Evolutionary conservation across 2,888 invertebrate genomes (phyloP).

Genomic region (Eupithecia exiguata): DNA sequence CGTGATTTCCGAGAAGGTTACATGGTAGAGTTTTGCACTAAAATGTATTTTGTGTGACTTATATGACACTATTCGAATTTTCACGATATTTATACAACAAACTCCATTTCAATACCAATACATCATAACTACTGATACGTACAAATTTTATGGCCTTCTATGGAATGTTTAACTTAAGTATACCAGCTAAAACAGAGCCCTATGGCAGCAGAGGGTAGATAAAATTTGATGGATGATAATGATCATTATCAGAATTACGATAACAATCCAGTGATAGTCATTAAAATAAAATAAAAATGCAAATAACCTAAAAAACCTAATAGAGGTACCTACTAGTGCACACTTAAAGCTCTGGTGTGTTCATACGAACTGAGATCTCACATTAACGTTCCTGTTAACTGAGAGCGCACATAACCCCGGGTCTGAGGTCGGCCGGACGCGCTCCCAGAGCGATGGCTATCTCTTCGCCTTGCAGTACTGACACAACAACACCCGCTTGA

Average conservation of each 20-base stretch:
- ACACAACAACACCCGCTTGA: conserved; percentile 93
- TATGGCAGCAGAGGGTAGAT: neutral
- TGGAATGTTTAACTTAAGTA: neutral
- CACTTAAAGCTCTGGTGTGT: conserved; percentile 63
- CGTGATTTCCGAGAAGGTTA: neutral
- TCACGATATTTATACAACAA: neutral
- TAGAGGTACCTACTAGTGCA: conserved; percentile 55
- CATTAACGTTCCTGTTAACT: conserved; percentile 73
- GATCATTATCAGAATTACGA: neutral
- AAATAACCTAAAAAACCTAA: conserved; percentile 22
- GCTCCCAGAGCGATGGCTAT: conserved; percentile 83
- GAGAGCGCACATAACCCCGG: conserved; percentile 78
- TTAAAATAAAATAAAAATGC: neutral
- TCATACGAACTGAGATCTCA: conserved; percentile 77
- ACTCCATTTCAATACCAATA: neutral
- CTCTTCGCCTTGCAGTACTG: conserved; percentile 85
- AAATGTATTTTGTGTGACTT: neutral
- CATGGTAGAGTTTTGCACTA: neutral
- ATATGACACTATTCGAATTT: neutral
- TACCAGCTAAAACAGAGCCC: neutral
- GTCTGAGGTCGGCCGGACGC: conserved; percentile 75
- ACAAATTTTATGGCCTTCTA: neutral
- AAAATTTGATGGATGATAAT: neutral
- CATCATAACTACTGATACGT: neutral
- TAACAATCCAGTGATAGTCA: neutral